A percentile compares a stretch with the other conserved stretches of the same genome.
These are phyloP conservation scores for Phortica magna DNA, from an alignment of 2,888 invertebrate genomes.

Conservation along the genomic window DNA sequence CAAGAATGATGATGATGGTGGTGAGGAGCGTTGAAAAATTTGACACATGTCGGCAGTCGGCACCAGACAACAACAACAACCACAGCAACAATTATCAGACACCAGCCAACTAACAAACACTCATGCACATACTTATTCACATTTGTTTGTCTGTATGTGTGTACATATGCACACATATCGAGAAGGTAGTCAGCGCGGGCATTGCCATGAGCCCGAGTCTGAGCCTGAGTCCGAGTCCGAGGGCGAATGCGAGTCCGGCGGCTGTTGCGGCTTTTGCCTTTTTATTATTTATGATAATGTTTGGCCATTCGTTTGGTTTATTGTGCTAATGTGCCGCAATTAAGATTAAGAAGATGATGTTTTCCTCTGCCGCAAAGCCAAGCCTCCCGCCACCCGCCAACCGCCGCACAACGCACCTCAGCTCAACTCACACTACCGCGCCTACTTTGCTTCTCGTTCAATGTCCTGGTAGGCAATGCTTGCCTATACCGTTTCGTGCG, in stretches of 20 bases:
- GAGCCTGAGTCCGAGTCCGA: too few relatives aligned
- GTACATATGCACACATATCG: slow-evolving; percentile 47
- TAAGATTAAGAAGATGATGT: slow-evolving; percentile 76
- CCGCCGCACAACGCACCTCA: background rate
- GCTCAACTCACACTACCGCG: background rate
- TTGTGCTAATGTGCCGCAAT: slow-evolving; percentile 77
- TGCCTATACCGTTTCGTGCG: background rate
- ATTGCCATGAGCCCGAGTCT: slow-evolving; percentile 22
- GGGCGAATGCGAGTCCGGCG: slow-evolving; percentile 39
- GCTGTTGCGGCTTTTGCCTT: slow-evolving; percentile 62
- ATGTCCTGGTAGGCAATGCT: slow-evolving; percentile 19
- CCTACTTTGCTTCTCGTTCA: background rate
- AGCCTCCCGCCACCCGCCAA: background rate
- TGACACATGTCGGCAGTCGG: slow-evolving; percentile 29
- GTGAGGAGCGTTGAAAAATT: slow-evolving; percentile 26
- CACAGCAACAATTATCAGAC: background rate
- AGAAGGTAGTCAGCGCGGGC: slow-evolving; percentile 20
- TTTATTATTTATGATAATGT: slow-evolving; percentile 77
- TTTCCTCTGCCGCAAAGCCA: slow-evolving; percentile 54
- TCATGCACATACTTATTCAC: background rate
- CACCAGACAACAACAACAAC: background rate
- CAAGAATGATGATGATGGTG: slow-evolving; percentile 23
- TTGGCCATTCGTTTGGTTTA: slow-evolving; percentile 75
- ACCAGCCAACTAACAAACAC: background rate
- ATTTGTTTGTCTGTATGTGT: slow-evolving; percentile 36